Base-by-base conservation (phyloP, 2,113 vertebrate species). In the Loxodonta africana region DNA sequence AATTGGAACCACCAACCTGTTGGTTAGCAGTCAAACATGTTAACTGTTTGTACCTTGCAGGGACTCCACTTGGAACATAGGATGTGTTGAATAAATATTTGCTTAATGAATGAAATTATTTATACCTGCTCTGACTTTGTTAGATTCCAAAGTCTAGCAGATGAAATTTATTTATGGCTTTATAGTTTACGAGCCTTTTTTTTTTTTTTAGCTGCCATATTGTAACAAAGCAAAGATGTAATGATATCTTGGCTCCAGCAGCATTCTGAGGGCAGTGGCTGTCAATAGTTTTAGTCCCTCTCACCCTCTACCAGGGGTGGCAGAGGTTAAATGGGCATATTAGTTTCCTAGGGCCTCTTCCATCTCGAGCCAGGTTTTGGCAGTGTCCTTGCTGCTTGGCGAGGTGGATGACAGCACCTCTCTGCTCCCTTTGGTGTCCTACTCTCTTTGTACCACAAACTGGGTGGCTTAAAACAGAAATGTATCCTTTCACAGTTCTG, bases 81-180 rank as follows among this genome's bases (percentile, higher is more conserved):
- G 8, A 84, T 9, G 20, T 37, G 6, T 18, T 65, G 44, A 76
- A 48, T 57, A 81, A n/a, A 46, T 73, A 73, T 92, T 90, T 81
- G 74, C 63, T 63, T 92, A 69, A 53, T 80, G 69, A 62, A 81
- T 77, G 76, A 78, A 88, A 78, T 77, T 41, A 62, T 74, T 86
- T 78, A 67, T 48, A 26, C 14, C 23, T 89, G 73, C 69, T 69
- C 33, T 84, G 57, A 77, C 37, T 57, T 76, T 82, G 65, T 62
- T 44, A 73, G 60, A n/a, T 11, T 25, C 2, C 0, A 78, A 57
- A 44, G 10, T 73, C 33, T 80, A 91, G 69, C 69, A 41, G 74
- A 21, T 71, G 28, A 96, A 62, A 76, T 90, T 82, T 87, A 86
- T 81, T 81, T 89, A 46, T 11, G 15, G 17, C 51, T 87, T 95